These are phyloP conservation scores for Limnephilus auricula DNA, from an alignment of 2,888 invertebrate genomes.

Conservation along the genomic window DNA sequence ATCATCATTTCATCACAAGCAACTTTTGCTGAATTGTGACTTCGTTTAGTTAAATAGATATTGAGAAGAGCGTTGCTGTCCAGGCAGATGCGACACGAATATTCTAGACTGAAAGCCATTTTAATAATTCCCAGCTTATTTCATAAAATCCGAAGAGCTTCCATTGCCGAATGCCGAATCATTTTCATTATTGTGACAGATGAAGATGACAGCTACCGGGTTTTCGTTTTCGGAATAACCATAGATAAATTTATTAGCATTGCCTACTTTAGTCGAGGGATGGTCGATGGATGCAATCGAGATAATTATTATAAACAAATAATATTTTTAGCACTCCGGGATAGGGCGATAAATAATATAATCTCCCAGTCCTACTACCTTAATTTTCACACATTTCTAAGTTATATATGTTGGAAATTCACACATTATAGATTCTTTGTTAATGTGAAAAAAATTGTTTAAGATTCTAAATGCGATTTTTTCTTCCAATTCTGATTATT, in stretches of 20 bases:
- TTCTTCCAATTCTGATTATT: too few species aligned
- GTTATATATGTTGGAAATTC: neutral
- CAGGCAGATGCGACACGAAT: slow-evolving; percentile 45
- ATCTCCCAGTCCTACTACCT: neutral
- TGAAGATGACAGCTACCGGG: neutral
- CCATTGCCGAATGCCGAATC: neutral
- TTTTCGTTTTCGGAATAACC: neutral
- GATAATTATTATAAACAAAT: too few species aligned
- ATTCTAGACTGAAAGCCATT: slow-evolving; percentile 34
- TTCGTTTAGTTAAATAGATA: slow-evolving; percentile 36
- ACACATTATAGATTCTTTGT: neutral
- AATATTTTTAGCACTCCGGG: too few species aligned
- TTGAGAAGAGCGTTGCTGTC: slow-evolving; percentile 21
- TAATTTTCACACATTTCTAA: neutral
- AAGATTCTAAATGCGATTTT: too few species aligned
- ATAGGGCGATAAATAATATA: neutral
- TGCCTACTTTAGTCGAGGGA: neutral
- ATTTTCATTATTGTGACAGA: slow-evolving; percentile 37
- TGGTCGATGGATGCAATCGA: too few species aligned
- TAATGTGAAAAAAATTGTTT: too few species aligned
- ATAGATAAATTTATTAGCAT: neutral
- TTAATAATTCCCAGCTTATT: neutral
- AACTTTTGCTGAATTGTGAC: slow-evolving; percentile 37
- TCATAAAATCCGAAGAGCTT: neutral
- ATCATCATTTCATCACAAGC: slow-evolving; percentile 43